Base-by-base conservation (phyloP, 2,888 invertebrate genomes). In the Apomyelois bistriatella region DNA sequence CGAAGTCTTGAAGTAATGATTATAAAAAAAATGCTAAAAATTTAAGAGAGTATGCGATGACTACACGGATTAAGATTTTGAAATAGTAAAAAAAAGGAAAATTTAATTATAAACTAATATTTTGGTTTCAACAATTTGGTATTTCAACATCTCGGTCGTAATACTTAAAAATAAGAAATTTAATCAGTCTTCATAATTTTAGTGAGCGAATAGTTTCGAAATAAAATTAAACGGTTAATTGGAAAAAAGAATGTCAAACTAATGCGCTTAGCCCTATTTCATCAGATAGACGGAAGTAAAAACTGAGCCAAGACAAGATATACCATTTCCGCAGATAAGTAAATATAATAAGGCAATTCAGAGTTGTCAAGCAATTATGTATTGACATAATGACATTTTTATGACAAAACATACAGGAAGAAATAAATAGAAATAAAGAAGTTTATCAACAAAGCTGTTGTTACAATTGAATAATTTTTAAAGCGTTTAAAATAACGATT, bases 121-220 rank as follows among this genome's bases (percentile, higher is more conserved):
- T 79, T 81, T 80, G 76, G 79, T 75, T 73, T 62, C 58, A 65
- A 64, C 60, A 74, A 74, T 81, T 82, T 81, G 77, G 81, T 72
- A 74, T 73, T 70, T 60, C 48, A 66, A 64, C 63, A 57, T 49
- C 55, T 72, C 70, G 71, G 79, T 79, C 76, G 72, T 71, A 38
- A 60, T 42, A 41, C 49, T 55, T 52, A 53, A 53, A 49, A 54
- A 54, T 40, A 57, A 57, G 13, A 51, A 53, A 50, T 56, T 36
- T 42, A 56, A 46, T 74, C 75, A 76, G 76, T 76, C 76, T 76
- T 73, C 7, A 41, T 13, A 58, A 59, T 57, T 55, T 35, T 54
- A 41, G 53, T 63, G 62, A 66, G 64, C 62, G 62, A 62, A 53
- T n/a, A n/a, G n/a, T n/a, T n/a, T 55, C 53, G 53, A 54, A 57